A percentile compares a stretch with the other conserved stretches of the same genome.
phyloP scores from a whole-genome alignment of 2,888 invertebrate species.

The Troides helena region DNA sequence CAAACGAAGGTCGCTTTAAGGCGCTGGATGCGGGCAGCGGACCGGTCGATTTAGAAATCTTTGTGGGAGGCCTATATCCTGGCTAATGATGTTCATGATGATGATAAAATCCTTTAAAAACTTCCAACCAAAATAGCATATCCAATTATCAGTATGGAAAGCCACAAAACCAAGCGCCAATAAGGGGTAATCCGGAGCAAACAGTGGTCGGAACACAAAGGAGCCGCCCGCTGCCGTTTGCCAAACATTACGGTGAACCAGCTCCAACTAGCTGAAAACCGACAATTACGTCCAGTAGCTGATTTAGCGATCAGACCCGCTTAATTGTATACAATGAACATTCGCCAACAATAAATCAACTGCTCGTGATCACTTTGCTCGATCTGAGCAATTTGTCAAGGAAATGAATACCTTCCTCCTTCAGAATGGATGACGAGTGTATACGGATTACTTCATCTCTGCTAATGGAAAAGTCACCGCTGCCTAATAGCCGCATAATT shows the following conservation, averaged over 20 bases:
- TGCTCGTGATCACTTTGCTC: constrained; percentile 20
- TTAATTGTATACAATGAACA: constrained; percentile 37
- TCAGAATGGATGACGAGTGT: constrained; percentile 11
- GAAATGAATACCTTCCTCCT: constrained; percentile 8
- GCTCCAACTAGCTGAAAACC: constrained; percentile 35
- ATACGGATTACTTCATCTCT: constrained; percentile 8
- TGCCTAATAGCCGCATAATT: constrained; percentile 3
- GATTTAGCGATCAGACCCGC: constrained; percentile 33
- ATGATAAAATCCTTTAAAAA: too few relatives aligned
- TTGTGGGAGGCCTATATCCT: too few relatives aligned
- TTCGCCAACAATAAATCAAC: constrained; percentile 24
- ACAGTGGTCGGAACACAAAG: constrained; percentile 30
- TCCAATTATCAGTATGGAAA: too few relatives aligned
- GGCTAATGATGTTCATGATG: too few relatives aligned
- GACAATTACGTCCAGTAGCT: constrained; percentile 38
- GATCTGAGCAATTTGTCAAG: constrained; percentile 21
- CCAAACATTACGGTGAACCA: constrained; percentile 31
- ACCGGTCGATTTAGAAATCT: too few relatives aligned
- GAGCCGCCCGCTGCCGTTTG: constrained; percentile 24
- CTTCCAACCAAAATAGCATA: too few relatives aligned
- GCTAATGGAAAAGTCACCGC: constrained; percentile 9
- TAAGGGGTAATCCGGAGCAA: constrained; percentile 19
- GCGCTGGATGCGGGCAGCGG: too few relatives aligned
- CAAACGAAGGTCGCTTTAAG: too few relatives aligned
- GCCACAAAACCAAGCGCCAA: constrained; percentile 15